phyloP scores from a whole-genome alignment of 2,888 invertebrate species.

The Philonicus albiceps region DNA sequence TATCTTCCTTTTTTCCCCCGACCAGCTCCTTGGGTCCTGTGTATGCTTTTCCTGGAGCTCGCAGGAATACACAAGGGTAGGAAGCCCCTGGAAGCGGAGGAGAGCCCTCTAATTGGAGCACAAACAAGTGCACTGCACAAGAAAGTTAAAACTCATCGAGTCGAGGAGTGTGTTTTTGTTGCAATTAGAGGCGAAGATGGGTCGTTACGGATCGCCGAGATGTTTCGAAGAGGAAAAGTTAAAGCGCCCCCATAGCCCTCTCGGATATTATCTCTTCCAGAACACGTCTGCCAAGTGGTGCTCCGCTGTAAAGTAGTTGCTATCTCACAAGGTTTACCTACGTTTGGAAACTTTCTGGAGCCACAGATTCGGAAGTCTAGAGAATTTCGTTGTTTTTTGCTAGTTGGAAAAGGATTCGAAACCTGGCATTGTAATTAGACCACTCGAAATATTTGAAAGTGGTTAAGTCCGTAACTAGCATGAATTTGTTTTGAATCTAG shows the following conservation, averaged over 20 bases:
- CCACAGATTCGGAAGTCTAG: neutral
- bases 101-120: conserved; percentile 25
- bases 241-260: neutral
- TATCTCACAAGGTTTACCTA: neutral
- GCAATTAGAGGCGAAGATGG: conserved; percentile 20
- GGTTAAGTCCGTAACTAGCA: neutral
- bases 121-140: conserved; percentile 31
- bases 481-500: neutral
- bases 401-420: neutral
- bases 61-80: neutral
- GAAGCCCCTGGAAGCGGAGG: neutral
- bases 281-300: conserved; percentile 23
- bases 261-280: conserved; percentile 19
- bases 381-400: neutral
- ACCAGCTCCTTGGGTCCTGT: neutral
- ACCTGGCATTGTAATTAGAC: neutral
- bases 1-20: neutral
- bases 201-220: conserved; percentile 25
- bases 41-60: neutral
- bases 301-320: neutral
- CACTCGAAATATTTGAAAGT: neutral
- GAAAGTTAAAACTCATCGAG: conserved; percentile 13
- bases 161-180: conserved; percentile 29
- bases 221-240: neutral
- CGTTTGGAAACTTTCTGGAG: neutral